phyloP scores from a whole-genome alignment of 2,113 vertebrate species.

The Columba livia region DNA sequence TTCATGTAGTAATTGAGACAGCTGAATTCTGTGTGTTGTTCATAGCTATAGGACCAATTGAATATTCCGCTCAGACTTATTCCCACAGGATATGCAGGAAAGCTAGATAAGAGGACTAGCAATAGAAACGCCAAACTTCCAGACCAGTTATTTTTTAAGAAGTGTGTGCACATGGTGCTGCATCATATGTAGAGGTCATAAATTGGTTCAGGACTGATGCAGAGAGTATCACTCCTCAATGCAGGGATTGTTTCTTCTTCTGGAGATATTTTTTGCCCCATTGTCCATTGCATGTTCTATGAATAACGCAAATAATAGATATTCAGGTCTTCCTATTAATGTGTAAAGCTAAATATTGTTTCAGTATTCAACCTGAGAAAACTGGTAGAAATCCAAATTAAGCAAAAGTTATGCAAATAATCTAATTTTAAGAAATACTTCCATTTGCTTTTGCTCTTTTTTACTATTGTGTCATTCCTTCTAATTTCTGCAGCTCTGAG shows the following conservation, averaged over 20 bases:
- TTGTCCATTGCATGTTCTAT: background rate
- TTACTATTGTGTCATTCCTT: background rate
- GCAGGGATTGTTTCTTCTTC: background rate
- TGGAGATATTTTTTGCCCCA: background rate
- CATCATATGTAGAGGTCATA: background rate
- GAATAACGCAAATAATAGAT: background rate
- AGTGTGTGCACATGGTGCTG: background rate
- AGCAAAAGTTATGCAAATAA: background rate
- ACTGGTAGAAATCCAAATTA: background rate
- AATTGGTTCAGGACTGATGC: background rate
- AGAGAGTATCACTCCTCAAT: background rate
- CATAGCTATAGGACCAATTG: background rate
- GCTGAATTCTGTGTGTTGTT: background rate
- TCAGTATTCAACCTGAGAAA: background rate
- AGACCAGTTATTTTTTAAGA: background rate
- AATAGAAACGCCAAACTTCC: background rate
- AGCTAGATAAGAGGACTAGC: background rate
- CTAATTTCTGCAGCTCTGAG: background rate
- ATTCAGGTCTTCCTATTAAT: background rate
- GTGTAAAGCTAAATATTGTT: background rate
- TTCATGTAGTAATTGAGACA: fast-evolving
- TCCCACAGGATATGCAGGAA: background rate
- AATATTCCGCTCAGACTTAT: background rate
- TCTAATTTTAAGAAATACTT: background rate
- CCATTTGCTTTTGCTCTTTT: background rate